Conservation (phyloP, 2,113 vertebrate species). For the Amblyornis subalaris region DNA sequence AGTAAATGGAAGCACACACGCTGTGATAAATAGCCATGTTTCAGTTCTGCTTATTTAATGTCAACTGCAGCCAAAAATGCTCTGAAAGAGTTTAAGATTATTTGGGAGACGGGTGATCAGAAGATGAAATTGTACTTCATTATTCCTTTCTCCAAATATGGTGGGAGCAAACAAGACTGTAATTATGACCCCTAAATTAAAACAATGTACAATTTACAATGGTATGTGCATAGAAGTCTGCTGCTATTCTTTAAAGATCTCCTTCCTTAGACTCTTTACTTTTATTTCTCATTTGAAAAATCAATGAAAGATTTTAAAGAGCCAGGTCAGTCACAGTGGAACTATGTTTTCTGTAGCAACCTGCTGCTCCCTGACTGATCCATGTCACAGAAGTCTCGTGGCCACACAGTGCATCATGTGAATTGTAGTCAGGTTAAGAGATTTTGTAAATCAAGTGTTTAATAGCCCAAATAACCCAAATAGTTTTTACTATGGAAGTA, state of each 20-base stretch:
- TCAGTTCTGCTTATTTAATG: neutral
- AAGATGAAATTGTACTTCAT: neutral
- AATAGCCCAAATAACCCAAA: neutral
- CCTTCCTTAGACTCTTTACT: neutral
- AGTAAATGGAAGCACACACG: neutral
- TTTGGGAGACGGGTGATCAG: neutral
- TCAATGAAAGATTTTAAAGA: neutral
- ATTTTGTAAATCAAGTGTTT: neutral
- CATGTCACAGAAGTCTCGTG: neutral
- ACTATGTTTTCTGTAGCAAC: neutral
- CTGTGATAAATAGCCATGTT: constrained; percentile 7
- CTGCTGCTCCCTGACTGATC: neutral
- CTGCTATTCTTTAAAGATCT: neutral
- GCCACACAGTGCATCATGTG: neutral
- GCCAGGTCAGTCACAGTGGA: neutral
- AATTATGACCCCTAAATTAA: neutral
- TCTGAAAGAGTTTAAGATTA: neutral
- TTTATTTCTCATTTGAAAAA: neutral
- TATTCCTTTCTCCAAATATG: neutral
- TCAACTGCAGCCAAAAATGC: neutral
- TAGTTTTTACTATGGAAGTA: neutral
- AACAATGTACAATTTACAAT: neutral
- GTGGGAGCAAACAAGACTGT: neutral
- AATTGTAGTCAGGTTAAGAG: neutral
- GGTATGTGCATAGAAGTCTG: neutral